phyloP scores from a whole-genome alignment of 2,797 vertebrate species.

The Pseudocheirus occidentalis region DNA sequence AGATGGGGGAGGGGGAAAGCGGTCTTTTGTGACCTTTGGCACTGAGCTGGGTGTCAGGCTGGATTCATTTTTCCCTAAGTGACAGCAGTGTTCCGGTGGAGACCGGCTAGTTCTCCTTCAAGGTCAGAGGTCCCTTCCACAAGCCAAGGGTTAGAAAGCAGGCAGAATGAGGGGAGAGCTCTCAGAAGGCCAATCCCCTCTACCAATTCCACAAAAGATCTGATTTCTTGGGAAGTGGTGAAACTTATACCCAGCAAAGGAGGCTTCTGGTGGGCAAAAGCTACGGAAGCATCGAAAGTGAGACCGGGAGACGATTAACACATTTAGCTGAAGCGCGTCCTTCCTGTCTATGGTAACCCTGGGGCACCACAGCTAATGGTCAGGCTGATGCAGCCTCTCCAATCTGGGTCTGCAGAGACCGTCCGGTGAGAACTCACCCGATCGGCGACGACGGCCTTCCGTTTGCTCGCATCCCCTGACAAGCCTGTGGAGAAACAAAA shows the following conservation, averaged over 20 bases:
- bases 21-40: not conserved
- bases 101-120: not conserved
- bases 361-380: not conserved
- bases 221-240: not conserved
- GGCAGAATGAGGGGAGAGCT: not conserved
- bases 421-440: slow-evolving; percentile 86
- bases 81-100: not conserved
- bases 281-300: slow-evolving; percentile 10
- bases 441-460: slow-evolving; percentile 92
- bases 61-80: not conserved
- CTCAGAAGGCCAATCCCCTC: not conserved
- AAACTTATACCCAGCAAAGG: not conserved
- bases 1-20: not conserved
- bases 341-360: not conserved
- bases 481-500: slow-evolving; percentile 86
- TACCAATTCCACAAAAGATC: not conserved
- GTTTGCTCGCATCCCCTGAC: slow-evolving; percentile 91
- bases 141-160: not conserved
- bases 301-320: slow-evolving; percentile 2
- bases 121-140: not conserved
- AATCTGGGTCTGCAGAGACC: not conserved
- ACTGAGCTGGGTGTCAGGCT: not conserved
- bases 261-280: not conserved
- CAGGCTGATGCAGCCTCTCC: not conserved
- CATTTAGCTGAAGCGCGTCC: not conserved